Evolutionary conservation across 2,888 invertebrate genomes (phyloP).

Genomic region (Macroteleia sp.): DNA sequence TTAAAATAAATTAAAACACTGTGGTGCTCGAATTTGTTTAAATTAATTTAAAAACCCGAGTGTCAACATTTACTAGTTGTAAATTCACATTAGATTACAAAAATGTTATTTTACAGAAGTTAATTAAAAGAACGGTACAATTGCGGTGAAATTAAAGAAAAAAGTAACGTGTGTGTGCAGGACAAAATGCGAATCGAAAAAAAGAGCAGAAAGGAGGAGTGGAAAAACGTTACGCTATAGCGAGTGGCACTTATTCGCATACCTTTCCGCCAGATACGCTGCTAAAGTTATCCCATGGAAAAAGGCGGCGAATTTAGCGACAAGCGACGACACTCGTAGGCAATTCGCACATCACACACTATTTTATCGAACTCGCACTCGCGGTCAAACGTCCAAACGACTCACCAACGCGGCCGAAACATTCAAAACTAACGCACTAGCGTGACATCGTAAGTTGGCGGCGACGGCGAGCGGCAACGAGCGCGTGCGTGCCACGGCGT

Average conservation of each 20-base stretch:
- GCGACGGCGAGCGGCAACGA: too few species aligned
- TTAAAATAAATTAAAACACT: too few species aligned
- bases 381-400: constrained; percentile 14
- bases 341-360: constrained; percentile 33
- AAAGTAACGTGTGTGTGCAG: too few species aligned
- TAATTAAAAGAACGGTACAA: too few species aligned
- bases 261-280: constrained; percentile 30
- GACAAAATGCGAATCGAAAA: too few species aligned
- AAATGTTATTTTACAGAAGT: too few species aligned
- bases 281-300: constrained; percentile 19
- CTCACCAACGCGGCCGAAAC: constrained; percentile 39
- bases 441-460: constrained; percentile 48
- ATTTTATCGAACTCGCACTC: constrained; percentile 4
- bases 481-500: constrained; percentile 56
- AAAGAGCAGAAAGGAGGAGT: constrained; percentile 15
- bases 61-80: too few species aligned
- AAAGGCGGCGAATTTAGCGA: not conserved
- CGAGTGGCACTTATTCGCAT: constrained; percentile 41
- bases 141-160: too few species aligned
- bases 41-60: too few species aligned
- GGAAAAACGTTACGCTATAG: constrained; percentile 19
- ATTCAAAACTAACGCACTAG: constrained; percentile 55
- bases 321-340: constrained; percentile 9
- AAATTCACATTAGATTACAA: too few species aligned
- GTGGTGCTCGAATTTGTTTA: too few species aligned